Evolutionary conservation across 2,113 vertebrate genomes (phyloP), one percentile per base, ranked within the genome.

Genomic region (Hyla sarda): DNA sequence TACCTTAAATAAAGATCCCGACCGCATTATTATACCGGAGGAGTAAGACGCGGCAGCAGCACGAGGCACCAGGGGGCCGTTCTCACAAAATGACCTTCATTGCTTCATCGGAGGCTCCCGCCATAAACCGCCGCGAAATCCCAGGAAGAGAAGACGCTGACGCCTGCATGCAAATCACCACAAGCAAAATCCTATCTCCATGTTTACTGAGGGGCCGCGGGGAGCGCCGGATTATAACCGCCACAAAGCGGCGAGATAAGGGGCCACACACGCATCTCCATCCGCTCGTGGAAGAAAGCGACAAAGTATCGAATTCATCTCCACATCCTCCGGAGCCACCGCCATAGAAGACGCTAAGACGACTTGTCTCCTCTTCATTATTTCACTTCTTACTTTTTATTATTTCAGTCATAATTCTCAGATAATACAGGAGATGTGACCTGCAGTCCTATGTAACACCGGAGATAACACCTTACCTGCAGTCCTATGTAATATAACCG

Each of bases 1-100:
- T 71, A 60, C 14, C 12, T 87, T 86, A 87, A 84, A 89, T 85
- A 30, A 82, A 89, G 87, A 88, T 67, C 16, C 80, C 88, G 88
- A 13, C 72, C 60, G 23, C 13, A 16, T n/a, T 30, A 48, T 74
- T 32, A 56, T 82, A 52, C 11, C 17, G 82, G 21, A 83, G 85
- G 89, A 88, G 28, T 80, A 30, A 73, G 65, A 62, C 82, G 54
- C 82, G 41, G 0, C 89, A 87, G 28, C 78, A n/a, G 73, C 65
- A 62, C 81, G 60, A 84, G 41, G 0, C 12, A 17, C 8, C 60
- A 45, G 50, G 34, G 83, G 54, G 2, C 34, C 32, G 16, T 58
- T 80, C 72, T 16, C 48, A 72, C 72, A 47, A 87, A 34, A 60
- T 88, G 62, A 88, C 16, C 34, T 87, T 76, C 19, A 58, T 0